Base-by-base conservation (phyloP, 1,140 invertebrate genomes). In the Camponotus pennsylvanicus region DNA sequence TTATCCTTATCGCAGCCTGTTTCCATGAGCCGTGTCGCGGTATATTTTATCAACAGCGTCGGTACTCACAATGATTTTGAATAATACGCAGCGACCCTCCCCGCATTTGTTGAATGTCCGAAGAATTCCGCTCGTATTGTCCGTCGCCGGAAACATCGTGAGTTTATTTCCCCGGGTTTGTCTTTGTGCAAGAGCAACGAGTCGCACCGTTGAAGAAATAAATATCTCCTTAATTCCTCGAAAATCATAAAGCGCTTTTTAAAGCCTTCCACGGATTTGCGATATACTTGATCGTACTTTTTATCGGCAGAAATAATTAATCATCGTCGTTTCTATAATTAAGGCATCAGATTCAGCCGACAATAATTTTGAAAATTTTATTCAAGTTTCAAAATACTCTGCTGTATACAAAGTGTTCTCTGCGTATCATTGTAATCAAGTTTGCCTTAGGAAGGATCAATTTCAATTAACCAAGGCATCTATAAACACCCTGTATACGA, bases 91-190 rank as follows among this genome's bases (percentile, higher is more conserved):
- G 8, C 57, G 37, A 86, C 67, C 67, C 79, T 57, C 55, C 59
- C 42, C 66, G 45, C 83, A 90, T 92, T 94, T 94, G 93, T 94
- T 94, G 92, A 90, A 92, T 83, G 77, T 87, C 61, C 69, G 83
- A 91, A 92, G 93, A 93, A 94, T 94, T 91, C 91, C 92, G 85
- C 61, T 40, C 57, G 90, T 92, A 93, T 94, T 94, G 93, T 94
- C 87, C 90, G 70, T 64, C 83, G 37, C 52, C 32, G 87, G 82
- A 91, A 93, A 93, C 92, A 92, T 71, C 69, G 66, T 52, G 13
- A 77, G 80, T 40, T 84, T 34, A 63, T 67, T 73, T 57, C 32
- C 76, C 34, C 73, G 59, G 49, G 86, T 85, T 80, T 86, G 63
- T 76, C 76, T 79, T 73, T 75, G 34, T 61, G 40, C 79, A 45